Percentiles rank a stretch among this genome's conserved stretches.
phyloP scores from a whole-genome alignment of 2,797 vertebrate species.

The Podarcis lilfordi region DNA sequence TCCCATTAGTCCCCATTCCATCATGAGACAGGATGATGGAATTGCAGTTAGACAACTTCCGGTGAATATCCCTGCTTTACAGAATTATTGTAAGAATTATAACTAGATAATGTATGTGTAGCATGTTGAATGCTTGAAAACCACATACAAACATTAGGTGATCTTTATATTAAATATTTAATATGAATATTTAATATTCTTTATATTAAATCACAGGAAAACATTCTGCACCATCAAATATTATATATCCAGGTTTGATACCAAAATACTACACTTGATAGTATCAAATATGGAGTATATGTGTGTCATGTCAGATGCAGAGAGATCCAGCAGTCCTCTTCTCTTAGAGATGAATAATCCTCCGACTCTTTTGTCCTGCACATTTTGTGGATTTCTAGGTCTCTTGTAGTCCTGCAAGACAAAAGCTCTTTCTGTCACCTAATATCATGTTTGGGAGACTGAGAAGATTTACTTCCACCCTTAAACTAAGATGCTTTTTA shows the following conservation, averaged over 20 bases:
- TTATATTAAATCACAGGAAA: constrained; percentile 5
- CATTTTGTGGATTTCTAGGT: constrained; percentile 51
- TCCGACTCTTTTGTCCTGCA: constrained; percentile 34
- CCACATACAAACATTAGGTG: neutral
- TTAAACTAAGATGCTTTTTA: constrained; percentile 59
- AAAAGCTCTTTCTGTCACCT: constrained; percentile 51
- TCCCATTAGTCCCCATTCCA: neutral
- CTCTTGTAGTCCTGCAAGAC: constrained; percentile 40
- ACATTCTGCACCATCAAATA: constrained; percentile 1
- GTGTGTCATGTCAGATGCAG: constrained; percentile 3
- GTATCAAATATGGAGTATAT: constrained; percentile 21
- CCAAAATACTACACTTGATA: constrained; percentile 34
- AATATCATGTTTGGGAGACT: constrained; percentile 55
- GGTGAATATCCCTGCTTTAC: no score
- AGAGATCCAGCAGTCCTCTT: constrained; percentile 46
- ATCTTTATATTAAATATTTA: neutral
- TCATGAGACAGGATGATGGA: no score
- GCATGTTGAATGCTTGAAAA: neutral
- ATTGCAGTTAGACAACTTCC: no score
- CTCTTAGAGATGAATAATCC: constrained; percentile 51
- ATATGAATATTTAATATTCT: neutral
- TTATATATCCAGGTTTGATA: constrained; percentile 18
- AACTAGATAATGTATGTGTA: neutral
- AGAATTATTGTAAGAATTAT: neutral
- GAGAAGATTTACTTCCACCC: constrained; percentile 51